A percentile compares a stretch with the other conserved stretches of the same genome.
Evolutionary conservation across 2,113 vertebrate genomes (phyloP).

Genomic region (Leptosomus discolor): DNA sequence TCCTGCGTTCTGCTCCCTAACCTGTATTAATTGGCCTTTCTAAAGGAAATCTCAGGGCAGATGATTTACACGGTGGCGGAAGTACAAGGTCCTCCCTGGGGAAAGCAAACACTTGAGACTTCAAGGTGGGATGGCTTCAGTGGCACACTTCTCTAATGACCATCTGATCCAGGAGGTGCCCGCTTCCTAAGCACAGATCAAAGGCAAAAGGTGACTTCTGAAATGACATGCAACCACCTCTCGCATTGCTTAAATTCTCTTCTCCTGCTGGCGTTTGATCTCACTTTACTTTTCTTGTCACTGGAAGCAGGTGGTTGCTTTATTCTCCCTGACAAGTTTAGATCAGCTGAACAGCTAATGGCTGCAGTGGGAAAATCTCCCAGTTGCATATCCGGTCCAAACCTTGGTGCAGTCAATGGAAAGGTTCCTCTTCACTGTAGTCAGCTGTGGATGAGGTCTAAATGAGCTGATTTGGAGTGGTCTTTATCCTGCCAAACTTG

Average conservation of each 20-base stretch:
- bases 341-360: constrained; percentile 35
- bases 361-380: background rate
- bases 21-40: background rate
- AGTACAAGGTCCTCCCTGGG: constrained; percentile 42
- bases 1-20: background rate
- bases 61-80: constrained; percentile 40
- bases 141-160: constrained; percentile 69
- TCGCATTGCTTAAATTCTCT: constrained; percentile 64
- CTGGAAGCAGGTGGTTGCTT: constrained; percentile 49
- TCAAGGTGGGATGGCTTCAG: constrained; percentile 68
- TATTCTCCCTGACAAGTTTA: constrained; percentile 35
- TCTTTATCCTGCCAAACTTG: background rate
- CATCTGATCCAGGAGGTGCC: constrained; percentile 58
- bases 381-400: background rate
- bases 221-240: constrained; percentile 61
- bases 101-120: constrained; percentile 74
- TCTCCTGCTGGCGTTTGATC: constrained; percentile 26
- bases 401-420: background rate
- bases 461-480: background rate
- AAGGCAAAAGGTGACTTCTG: constrained; percentile 65
- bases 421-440: background rate
- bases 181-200: constrained; percentile 69
- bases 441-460: background rate
- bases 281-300: constrained; percentile 53
- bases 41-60: constrained; percentile 18